Evolutionary conservation across 2,113 vertebrate species (phyloP).

Genomic region (Raja brachyura): DNA sequence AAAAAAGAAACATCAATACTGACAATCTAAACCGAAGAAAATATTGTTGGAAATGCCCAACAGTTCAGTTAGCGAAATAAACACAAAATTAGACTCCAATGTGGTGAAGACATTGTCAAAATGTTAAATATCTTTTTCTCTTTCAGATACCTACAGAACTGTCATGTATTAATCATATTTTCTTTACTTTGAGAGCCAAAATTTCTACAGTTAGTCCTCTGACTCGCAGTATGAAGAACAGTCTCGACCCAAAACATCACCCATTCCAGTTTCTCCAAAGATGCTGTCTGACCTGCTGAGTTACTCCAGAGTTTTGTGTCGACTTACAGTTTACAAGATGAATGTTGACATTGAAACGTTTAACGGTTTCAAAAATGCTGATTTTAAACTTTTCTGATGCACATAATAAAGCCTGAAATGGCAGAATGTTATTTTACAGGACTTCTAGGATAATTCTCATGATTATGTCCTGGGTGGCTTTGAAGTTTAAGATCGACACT

Average conservation of each 20-base stretch:
- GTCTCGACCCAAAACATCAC: no score
- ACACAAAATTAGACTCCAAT: not conserved
- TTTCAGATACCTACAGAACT: not conserved
- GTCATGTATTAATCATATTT: not conserved
- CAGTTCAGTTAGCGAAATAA: not conserved
- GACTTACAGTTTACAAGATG: not conserved
- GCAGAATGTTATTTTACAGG: not conserved
- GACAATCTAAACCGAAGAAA: not conserved
- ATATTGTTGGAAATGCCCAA: not conserved
- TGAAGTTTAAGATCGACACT: no score
- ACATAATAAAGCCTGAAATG: not conserved
- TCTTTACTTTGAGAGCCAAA: no score
- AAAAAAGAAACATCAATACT: not conserved
- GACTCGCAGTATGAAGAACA: no score
- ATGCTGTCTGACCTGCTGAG: no score
- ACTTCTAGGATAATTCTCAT: not conserved
- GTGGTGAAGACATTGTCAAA: not conserved
- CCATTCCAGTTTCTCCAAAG: no score
- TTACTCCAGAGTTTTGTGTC: no score
- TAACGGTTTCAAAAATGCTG: not conserved
- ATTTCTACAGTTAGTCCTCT: no score
- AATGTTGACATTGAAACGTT: not conserved
- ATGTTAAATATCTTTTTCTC: not conserved
- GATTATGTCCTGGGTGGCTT: not conserved
- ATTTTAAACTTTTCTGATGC: not conserved